Evolutionary conservation across 2,888 invertebrate genomes (phyloP).

Genomic region (Lasius platythorax): DNA sequence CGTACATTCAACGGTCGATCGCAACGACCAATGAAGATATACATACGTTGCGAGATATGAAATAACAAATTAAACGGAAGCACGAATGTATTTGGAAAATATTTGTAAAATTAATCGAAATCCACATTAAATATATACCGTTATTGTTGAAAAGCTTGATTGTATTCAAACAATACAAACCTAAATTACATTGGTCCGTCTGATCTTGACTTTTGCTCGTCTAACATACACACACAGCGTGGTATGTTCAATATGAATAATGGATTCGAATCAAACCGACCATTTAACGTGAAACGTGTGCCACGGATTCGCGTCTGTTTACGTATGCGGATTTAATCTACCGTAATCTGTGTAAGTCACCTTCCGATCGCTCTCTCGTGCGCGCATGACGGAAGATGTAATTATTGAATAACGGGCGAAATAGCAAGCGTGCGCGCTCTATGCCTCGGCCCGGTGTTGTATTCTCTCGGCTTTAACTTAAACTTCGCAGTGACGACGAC

Average conservation of each 20-base stretch:
- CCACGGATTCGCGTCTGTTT: constrained; percentile 40
- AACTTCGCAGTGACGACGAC: constrained; percentile 1
- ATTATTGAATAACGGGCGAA: constrained; percentile 27
- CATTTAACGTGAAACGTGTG: constrained; percentile 38
- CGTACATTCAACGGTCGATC: not conserved
- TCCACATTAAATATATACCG: not conserved
- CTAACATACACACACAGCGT: not conserved
- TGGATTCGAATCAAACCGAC: constrained; percentile 42
- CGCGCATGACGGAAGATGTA: constrained; percentile 33
- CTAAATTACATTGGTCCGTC: constrained; percentile 4
- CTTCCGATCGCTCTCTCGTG: constrained; percentile 13
- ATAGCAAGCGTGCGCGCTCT: not conserved
- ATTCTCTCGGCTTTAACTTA: constrained; percentile 37
- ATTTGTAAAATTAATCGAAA: not conserved
- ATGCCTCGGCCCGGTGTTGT: not conserved
- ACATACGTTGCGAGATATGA: not conserved
- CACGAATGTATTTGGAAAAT: not conserved
- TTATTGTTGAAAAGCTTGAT: constrained; percentile 5
- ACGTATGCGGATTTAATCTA: constrained; percentile 32
- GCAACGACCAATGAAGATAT: not conserved
- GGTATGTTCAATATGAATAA: constrained; percentile 42
- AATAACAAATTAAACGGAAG: not conserved
- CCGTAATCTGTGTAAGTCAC: constrained; percentile 35
- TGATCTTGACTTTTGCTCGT: constrained; percentile 36
- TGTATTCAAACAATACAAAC: not conserved